Conservation (phyloP, 2,113 vertebrate genomes). For the Halcyon senegalensis region DNA sequence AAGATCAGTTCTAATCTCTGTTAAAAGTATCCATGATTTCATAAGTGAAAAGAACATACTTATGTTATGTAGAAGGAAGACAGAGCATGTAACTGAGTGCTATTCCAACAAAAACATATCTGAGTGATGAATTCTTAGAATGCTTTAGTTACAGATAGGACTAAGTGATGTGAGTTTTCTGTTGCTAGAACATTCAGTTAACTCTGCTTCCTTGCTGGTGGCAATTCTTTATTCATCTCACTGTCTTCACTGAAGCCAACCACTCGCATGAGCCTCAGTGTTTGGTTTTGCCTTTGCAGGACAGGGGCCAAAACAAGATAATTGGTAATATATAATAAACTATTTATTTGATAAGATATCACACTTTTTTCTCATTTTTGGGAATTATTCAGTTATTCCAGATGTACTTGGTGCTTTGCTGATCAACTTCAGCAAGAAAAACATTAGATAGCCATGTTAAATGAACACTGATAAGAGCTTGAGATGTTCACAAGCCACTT, state of each 20-base stretch:
- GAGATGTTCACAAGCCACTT: neutral
- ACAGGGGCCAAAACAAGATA: neutral
- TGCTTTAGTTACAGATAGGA: neutral
- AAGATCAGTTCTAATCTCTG: neutral
- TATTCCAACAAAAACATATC: neutral
- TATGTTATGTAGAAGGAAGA: neutral
- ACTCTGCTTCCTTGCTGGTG: neutral
- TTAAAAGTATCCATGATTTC: neutral
- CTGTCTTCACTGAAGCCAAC: neutral
- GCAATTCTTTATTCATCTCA: neutral
- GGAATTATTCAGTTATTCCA: neutral
- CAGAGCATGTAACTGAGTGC: neutral
- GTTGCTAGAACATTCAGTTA: neutral
- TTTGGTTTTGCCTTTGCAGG: neutral
- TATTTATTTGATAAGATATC: neutral
- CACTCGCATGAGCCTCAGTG: neutral
- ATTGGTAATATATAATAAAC: neutral
- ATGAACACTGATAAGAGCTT: neutral
- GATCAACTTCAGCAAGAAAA: neutral
- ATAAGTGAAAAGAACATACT: neutral
- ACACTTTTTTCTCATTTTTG: neutral
- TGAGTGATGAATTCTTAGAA: neutral
- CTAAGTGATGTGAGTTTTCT: neutral
- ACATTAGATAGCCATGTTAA: neutral
- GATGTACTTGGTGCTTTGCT: neutral